Evolutionary conservation across 2,113 vertebrate genomes (phyloP).

Genomic region (Uria aalge): DNA sequence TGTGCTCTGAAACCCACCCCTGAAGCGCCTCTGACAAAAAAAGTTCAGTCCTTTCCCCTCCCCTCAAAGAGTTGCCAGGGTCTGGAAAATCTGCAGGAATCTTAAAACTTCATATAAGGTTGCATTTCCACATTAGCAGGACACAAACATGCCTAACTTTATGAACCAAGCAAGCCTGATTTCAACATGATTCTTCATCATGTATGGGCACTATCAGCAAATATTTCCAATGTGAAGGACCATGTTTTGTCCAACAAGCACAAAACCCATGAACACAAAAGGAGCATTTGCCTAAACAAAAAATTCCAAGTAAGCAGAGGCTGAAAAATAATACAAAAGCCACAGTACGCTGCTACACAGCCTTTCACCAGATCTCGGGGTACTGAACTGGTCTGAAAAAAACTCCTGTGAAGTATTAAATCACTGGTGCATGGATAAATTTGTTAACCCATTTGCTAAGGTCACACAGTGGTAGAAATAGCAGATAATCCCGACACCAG

Average conservation of each 20-base stretch:
- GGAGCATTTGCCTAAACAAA: neutral
- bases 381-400: neutral
- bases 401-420: slow-evolving; percentile 3
- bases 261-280: neutral
- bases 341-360: neutral
- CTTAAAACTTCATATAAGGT: neutral
- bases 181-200: neutral
- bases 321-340: neutral
- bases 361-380: neutral
- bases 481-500: slow-evolving; percentile 47
- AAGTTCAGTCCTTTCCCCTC: neutral
- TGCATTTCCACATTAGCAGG: neutral
- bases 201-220: neutral
- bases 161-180: neutral
- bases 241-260: neutral
- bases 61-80: neutral
- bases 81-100: neutral
- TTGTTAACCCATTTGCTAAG: slow-evolving; percentile 57
- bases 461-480: slow-evolving; percentile 40
- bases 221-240: neutral
- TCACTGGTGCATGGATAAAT: slow-evolving; percentile 40
- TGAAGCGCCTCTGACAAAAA: neutral
- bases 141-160: neutral
- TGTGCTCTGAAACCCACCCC: neutral
- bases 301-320: neutral